phyloP scores from a whole-genome alignment of 53 echinoderm and acorn worm species.

The Paracentrotus lividus region DNA sequence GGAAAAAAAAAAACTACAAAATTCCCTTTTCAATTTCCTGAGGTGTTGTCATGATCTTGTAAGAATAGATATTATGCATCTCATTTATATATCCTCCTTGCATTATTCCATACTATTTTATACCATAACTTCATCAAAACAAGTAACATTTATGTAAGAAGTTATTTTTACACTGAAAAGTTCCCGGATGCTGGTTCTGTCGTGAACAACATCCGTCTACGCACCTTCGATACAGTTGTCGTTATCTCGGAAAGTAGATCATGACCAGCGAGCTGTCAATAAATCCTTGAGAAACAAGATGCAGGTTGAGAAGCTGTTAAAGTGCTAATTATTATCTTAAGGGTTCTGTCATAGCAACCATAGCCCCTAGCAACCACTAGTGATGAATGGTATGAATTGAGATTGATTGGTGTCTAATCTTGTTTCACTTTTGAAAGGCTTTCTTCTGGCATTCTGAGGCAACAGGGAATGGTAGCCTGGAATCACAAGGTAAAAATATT shows the following conservation, averaged over 20 bases:
- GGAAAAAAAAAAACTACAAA: too few species aligned
- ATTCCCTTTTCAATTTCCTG: not conserved
- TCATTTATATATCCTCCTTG: not conserved
- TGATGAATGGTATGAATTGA: not conserved
- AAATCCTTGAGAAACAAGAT: not conserved
- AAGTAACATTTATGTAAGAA: not conserved
- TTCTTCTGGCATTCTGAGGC: conserved; percentile 99
- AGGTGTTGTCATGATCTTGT: not conserved
- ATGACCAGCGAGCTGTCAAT: not conserved
- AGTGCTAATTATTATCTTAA: not conserved
- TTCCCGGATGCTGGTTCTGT: not conserved
- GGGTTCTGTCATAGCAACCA: not conserved
- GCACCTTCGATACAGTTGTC: not conserved
- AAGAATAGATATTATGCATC: not conserved
- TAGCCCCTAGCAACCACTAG: not conserved
- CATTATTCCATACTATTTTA: too few species aligned
- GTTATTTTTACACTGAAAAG: not conserved
- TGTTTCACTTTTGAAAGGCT: conserved; percentile 75
- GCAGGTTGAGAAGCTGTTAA: not conserved
- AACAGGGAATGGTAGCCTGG: conserved; percentile 97
- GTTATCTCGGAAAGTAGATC: not conserved
- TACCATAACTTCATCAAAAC: not conserved
- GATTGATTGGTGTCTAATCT: conserved; percentile 32
- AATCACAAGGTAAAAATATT: conserved; percentile 88
- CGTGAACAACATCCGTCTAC: not conserved